A percentile compares a stretch with the other conserved stretches of the same genome.
Conservation (phyloP, 35 echinoderm and acorn worm genomes). For the Lytechinus variegatus region DNA sequence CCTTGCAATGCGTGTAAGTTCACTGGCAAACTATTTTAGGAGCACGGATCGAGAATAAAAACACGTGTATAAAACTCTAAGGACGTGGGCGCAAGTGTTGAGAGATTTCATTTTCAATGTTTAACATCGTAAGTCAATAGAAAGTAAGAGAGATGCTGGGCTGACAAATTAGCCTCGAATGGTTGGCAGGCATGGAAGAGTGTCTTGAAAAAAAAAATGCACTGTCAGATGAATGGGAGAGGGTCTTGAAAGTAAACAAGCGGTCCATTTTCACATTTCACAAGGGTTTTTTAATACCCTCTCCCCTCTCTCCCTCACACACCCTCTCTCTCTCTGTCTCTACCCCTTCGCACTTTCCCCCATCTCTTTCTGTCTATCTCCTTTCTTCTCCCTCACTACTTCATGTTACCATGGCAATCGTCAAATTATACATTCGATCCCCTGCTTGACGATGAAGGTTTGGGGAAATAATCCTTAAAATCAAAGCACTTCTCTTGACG, state of each 20-base stretch:
- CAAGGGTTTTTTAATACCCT: background rate
- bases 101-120: background rate
- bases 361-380: background rate
- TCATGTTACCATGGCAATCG: too few relatives aligned
- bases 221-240: background rate
- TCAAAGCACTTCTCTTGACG: too few relatives aligned
- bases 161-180: background rate
- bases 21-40: background rate
- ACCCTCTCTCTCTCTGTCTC: background rate
- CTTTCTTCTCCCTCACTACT: background rate
- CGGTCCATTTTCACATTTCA: background rate
- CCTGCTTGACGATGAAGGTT: too few relatives aligned
- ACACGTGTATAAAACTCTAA: background rate
- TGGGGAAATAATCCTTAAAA: too few relatives aligned
- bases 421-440: too few relatives aligned
- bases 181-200: background rate
- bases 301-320: background rate
- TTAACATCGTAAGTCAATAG: background rate
- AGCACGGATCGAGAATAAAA: background rate
- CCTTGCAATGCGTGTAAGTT: background rate
- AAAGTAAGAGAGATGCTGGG: background rate
- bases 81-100: background rate
- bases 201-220: background rate
- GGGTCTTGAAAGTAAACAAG: background rate
- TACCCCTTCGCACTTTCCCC: background rate